Evolutionary conservation across 2,113 vertebrate genomes (phyloP), one percentile per base, ranked within the genome.

Genomic region (Oncorhynchus tshawytscha): DNA sequence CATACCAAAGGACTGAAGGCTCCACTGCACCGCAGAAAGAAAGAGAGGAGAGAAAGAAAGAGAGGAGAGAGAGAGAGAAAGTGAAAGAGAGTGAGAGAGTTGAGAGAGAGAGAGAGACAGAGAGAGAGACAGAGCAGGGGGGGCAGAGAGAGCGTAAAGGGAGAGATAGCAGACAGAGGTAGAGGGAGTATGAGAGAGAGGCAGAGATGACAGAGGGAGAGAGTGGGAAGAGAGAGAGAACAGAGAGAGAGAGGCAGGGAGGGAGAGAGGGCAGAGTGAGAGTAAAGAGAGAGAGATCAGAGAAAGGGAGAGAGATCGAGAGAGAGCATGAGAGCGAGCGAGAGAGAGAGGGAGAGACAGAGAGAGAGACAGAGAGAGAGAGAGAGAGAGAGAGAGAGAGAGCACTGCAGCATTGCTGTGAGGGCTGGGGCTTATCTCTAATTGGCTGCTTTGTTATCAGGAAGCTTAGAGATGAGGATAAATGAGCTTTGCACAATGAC

Each of bases 391-490:
- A 48, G 72, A 68, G 71, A 81, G 60, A 65, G 76, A 54, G 25
- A 45, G 74, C 27, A 90, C 82, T 89, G 91, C 88, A 85, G 86
- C 70, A 82, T 79, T 78, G 86, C 87, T 87, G 86, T 75, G 76
- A 90, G 84, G 88, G 76, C 86, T 84, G 68, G 57, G 80, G 87
- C 89, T 93, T 91, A 93, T 93, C 93, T 93, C 82, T 92, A 93
- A 94, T 94, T 92, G 88, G 91, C 84, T 92, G 88, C 86, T 92
- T 89, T 87, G 87, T 90, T 91, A 92, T 91, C 88, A 88, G 87
- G 80, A 86, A 90, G 90, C 90, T 91, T 87, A 85, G 82, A 85
- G 87, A 89, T 86, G 84, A 90, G 84, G 90, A 88, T 86, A 90
- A 92, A 90, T 92, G 90, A 91, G 89, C 85, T 90, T 87, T 84